Percentiles rank a stretch among this genome's conserved stretches.
phyloP scores from a whole-genome alignment of 2,113 vertebrate species.

The Neodontobutis hainanensis region DNA sequence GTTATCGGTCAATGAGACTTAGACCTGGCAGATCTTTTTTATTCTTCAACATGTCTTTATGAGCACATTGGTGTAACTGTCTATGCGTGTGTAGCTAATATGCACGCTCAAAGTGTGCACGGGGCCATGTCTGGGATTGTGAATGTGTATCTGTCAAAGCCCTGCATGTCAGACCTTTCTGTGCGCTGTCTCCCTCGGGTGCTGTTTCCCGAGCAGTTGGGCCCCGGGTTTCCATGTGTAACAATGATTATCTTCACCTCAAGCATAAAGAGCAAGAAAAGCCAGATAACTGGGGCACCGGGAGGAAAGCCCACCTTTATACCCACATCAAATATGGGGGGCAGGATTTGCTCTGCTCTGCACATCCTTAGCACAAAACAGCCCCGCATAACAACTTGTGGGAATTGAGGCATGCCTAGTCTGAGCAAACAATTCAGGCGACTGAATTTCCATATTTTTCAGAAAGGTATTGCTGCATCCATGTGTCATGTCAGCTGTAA shows the following conservation, averaged over 20 bases:
- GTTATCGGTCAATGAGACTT: slow-evolving; percentile 44
- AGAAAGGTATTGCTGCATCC: slow-evolving; percentile 28
- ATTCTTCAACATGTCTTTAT: slow-evolving; percentile 9
- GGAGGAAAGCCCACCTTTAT: slow-evolving; percentile 24
- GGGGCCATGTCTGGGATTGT: neutral
- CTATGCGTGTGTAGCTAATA: neutral
- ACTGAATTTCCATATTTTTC: slow-evolving; percentile 27
- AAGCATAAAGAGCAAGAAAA: slow-evolving; percentile 42
- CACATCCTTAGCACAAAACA: slow-evolving; percentile 34
- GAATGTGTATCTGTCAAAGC: slow-evolving; percentile 12
- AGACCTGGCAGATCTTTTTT: slow-evolving; percentile 36
- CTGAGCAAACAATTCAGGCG: slow-evolving; percentile 25
- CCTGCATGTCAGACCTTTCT: slow-evolving; percentile 35
- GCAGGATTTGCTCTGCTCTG: slow-evolving; percentile 53
- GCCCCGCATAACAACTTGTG: slow-evolving; percentile 43
- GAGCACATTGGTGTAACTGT: neutral
- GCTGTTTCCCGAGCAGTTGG: slow-evolving; percentile 41
- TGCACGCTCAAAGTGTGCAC: neutral
- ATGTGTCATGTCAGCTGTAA: slow-evolving; percentile 62
- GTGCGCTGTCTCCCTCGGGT: slow-evolving; percentile 36
- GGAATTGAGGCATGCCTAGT: slow-evolving; percentile 41
- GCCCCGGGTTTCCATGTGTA: slow-evolving; percentile 41
- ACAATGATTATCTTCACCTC: slow-evolving; percentile 64
- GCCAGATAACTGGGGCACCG: slow-evolving; percentile 40
- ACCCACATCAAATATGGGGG: slow-evolving; percentile 50